A percentile compares a stretch with the other conserved stretches of the same genome.
These are phyloP conservation scores for Eupithecia centaureata DNA, from an alignment of 2,888 invertebrate species.

Conservation along the genomic window DNA sequence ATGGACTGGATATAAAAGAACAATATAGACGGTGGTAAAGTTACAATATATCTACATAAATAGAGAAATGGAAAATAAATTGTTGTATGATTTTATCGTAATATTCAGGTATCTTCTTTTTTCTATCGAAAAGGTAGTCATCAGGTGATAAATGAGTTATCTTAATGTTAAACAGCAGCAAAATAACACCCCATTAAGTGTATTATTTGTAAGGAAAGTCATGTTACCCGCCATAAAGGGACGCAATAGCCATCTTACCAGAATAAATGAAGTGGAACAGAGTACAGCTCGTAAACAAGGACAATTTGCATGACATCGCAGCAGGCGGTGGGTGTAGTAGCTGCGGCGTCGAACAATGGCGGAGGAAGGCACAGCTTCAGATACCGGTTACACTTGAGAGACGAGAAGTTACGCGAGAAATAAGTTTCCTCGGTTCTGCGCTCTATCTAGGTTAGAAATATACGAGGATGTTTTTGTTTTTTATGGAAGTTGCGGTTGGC, in stretches of 20 bases:
- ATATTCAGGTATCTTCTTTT: no score
- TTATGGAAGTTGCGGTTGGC: background rate
- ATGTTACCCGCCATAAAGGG: background rate
- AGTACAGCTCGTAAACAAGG: constrained; percentile 40
- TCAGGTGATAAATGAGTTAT: no score
- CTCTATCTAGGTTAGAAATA: constrained; percentile 1
- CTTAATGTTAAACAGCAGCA: no score
- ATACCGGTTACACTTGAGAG: constrained; percentile 4
- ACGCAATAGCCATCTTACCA: background rate
- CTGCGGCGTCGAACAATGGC: background rate
- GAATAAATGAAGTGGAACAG: constrained; percentile 36
- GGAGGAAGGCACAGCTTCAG: background rate
- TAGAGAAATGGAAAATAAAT: no score
- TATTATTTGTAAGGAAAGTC: background rate
- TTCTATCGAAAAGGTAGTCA: no score
- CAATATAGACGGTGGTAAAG: no score
- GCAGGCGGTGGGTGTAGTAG: background rate
- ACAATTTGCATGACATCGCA: constrained; percentile 36
- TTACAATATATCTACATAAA: no score
- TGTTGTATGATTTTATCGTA: no score
- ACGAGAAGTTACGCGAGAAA: constrained; percentile 14
- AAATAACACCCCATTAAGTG: background rate
- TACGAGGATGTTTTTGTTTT: constrained; percentile 2
- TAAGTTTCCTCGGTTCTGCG: constrained; percentile 3
- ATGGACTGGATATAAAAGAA: no score